A percentile compares a stretch with the other conserved stretches of the same genome.
Conservation (phyloP, 2,888 invertebrate species). For the Plagodis dolabraria region DNA sequence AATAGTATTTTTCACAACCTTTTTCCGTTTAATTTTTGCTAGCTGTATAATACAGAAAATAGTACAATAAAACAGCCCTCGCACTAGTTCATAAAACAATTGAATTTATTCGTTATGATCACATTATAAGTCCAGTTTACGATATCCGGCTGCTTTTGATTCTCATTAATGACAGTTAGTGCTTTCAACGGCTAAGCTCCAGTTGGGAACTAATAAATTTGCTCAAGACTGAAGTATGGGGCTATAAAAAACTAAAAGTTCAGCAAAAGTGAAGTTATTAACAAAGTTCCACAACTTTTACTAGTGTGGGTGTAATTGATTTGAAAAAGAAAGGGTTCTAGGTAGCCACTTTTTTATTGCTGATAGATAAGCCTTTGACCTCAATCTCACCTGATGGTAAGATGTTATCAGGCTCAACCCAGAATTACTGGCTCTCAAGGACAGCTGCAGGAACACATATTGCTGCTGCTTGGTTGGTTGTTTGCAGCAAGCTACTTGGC, state of each 20-base stretch:
- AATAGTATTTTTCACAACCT: background rate
- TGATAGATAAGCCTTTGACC: no score
- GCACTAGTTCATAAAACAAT: constrained; percentile 4
- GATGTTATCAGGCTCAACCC: no score
- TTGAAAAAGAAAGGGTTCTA: no score
- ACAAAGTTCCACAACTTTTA: constrained; percentile 39
- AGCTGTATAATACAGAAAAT: background rate
- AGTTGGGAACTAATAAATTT: constrained; percentile 44
- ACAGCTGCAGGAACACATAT: no score
- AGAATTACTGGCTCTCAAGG: no score
- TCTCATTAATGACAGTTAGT: constrained; percentile 33
- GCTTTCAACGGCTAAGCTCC: constrained; percentile 37
- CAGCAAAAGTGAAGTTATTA: constrained; percentile 43
- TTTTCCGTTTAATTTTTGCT: no score
- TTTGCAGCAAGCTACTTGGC: no score
- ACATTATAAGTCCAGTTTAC: constrained; percentile 11
- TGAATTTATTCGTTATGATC: constrained; percentile 4
- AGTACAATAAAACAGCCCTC: background rate
- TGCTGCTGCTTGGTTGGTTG: no score
- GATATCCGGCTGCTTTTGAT: constrained; percentile 10
- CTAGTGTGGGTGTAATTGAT: background rate
- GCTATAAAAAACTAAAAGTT: constrained; percentile 48
- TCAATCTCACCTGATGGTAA: no score
- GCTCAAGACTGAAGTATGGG: constrained; percentile 35
- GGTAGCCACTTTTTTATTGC: no score